Percentiles rank a stretch among this genome's conserved stretches.
Evolutionary conservation across 2,797 vertebrate species (phyloP).

Genomic region (Brachyalestes nurse): DNA sequence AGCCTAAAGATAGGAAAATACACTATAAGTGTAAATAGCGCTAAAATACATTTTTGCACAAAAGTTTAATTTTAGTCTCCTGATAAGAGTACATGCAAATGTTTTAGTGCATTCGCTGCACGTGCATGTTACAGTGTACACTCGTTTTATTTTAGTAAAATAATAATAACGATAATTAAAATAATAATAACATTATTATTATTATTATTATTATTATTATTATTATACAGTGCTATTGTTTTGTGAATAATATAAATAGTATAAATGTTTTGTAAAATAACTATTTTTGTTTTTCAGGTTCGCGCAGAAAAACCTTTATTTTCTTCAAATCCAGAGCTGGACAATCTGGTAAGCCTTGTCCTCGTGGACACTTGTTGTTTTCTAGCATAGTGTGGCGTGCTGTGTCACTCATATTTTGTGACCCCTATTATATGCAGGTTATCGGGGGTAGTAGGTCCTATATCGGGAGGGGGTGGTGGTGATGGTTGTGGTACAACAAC

Average conservation of each 20-base stretch:
- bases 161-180: no score
- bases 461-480: conserved; percentile 64
- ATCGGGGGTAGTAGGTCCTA: conserved; percentile 63
- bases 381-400: conserved; percentile 24
- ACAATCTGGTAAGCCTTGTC: conserved; percentile 94
- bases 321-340: conserved; percentile 98
- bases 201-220: no score
- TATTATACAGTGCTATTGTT: background rate
- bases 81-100: background rate
- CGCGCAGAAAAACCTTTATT: conserved; percentile 99
- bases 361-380: conserved; percentile 50
- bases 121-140: background rate
- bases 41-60: background rate
- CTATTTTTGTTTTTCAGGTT: conserved; percentile 83
- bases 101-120: background rate
- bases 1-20: background rate
- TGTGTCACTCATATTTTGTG: background rate
- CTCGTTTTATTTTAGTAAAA: no score
- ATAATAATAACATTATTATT: no score
- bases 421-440: conserved; percentile 51
- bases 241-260: background rate
- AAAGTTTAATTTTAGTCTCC: background rate
- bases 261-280: background rate
- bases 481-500: no score
- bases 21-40: no score